Percentiles rank a stretch among this genome's conserved stretches.
phyloP scores from a whole-genome alignment of 2,797 vertebrate species.

The Parambassis ranga region DNA sequence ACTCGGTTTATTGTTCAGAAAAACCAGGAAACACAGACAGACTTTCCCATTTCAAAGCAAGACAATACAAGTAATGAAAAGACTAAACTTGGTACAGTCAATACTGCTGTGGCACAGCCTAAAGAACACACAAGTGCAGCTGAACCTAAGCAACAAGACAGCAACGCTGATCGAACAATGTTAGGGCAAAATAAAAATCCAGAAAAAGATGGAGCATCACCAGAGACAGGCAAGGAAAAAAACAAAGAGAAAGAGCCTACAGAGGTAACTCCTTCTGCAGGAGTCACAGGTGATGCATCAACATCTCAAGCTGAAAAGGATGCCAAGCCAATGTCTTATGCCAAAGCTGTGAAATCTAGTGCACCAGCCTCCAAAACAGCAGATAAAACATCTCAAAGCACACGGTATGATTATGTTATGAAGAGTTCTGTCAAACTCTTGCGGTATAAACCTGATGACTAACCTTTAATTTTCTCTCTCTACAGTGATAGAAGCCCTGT shows the following conservation, averaged over 20 bases:
- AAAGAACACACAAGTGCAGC: not conserved
- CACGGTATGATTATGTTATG: not conserved
- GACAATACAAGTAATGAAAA: not conserved
- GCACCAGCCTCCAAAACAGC: not conserved
- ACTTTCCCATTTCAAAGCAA: not conserved
- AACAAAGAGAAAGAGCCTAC: not conserved
- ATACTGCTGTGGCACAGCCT: not conserved
- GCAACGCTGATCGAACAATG: not conserved
- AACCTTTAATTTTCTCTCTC: rapidly evolving
- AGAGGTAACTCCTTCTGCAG: not conserved
- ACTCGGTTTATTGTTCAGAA: conserved; percentile 25
- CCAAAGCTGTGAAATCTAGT: not conserved
- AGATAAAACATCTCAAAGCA: not conserved
- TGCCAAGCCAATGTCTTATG: conserved; percentile 19
- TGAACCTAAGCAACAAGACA: not conserved
- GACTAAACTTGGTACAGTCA: not conserved
- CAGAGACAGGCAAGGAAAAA: not conserved
- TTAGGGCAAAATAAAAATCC: not conserved
- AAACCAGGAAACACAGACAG: conserved; percentile 64
- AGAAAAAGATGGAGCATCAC: not conserved
- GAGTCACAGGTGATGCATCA: not conserved
- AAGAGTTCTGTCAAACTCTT: not conserved
- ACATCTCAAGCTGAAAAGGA: not conserved
- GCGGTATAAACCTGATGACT: not conserved
- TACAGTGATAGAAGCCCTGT: conserved; percentile 49